Evolutionary conservation across 2,113 vertebrate genomes (phyloP).

Genomic region (Morone saxatilis): DNA sequence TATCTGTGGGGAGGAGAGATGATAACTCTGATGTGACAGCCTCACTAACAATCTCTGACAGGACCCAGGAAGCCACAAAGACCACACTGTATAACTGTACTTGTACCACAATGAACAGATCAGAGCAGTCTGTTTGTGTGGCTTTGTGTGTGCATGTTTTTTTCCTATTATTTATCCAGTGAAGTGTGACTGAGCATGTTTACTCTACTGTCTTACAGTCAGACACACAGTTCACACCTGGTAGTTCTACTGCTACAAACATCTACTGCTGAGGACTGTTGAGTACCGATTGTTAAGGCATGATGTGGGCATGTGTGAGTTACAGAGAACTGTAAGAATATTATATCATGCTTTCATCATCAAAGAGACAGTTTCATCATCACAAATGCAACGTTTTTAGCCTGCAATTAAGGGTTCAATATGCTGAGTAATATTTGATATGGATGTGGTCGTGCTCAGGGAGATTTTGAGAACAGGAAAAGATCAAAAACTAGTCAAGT

Average conservation of each 20-base stretch:
- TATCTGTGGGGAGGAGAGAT: slow-evolving; percentile 65
- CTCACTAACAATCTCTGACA: slow-evolving; percentile 85
- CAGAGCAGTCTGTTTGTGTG: slow-evolving; percentile 31
- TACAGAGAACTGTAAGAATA: slow-evolving; percentile 1
- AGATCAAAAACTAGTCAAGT: slow-evolving; percentile 28
- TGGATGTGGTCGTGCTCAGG: not conserved
- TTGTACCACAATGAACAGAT: slow-evolving; percentile 46
- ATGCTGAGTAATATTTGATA: slow-evolving; percentile 11
- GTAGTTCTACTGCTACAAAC: slow-evolving; percentile 8
- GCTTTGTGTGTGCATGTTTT: slow-evolving; percentile 20
- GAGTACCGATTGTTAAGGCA: not conserved
- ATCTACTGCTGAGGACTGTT: not conserved
- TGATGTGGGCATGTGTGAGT: not conserved
- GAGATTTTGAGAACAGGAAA: slow-evolving; percentile 23
- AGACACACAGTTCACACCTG: slow-evolving; percentile 8
- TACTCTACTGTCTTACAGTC: slow-evolving; percentile 20
- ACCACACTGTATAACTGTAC: slow-evolving; percentile 68
- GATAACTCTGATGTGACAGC: slow-evolving; percentile 75
- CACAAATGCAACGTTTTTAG: slow-evolving; percentile 13
- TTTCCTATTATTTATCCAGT: slow-evolving; percentile 26
- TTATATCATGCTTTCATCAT: slow-evolving; percentile 40
- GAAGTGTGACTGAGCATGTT: slow-evolving; percentile 1
- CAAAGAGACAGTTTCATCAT: slow-evolving; percentile 46
- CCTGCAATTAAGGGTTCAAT: slow-evolving; percentile 19
- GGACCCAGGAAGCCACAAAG: slow-evolving; percentile 79